These are phyloP conservation scores for Cepphus grylle DNA, from an alignment of 2,113 vertebrate genomes.

Conservation along the genomic window DNA sequence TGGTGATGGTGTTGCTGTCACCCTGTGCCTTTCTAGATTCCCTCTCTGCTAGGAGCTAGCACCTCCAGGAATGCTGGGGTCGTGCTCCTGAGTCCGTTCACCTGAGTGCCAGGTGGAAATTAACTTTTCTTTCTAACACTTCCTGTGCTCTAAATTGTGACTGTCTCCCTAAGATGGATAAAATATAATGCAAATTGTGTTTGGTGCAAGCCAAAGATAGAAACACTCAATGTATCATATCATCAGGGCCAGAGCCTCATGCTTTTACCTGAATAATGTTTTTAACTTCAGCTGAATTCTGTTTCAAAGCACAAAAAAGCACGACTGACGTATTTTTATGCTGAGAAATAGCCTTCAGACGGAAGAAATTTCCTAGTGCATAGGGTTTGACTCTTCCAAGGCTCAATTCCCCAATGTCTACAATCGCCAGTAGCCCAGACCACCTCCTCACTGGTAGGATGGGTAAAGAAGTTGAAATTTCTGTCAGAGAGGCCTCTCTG, in stretches of 20 bases:
- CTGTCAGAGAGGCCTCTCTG: not conserved
- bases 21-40: not conserved
- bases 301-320: not conserved
- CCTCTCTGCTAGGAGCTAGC: not conserved
- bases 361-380: not conserved
- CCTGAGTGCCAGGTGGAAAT: not conserved
- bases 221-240: not conserved
- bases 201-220: not conserved
- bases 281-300: not conserved
- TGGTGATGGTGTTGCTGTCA: not conserved
- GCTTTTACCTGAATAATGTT: not conserved
- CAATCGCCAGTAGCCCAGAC: not conserved
- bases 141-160: not conserved
- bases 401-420: not conserved
- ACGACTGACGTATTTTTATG: not conserved
- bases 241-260: not conserved
- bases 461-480: not conserved
- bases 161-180: not conserved
- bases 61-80: not conserved
- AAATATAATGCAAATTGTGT: not conserved
- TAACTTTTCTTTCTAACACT: not conserved
- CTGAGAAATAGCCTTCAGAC: not conserved
- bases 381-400: not conserved
- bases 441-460: not conserved
- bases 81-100: fast-evolving